Evolutionary conservation across 2,888 invertebrate species (phyloP).

Genomic region (Hybos culiciformis): DNA sequence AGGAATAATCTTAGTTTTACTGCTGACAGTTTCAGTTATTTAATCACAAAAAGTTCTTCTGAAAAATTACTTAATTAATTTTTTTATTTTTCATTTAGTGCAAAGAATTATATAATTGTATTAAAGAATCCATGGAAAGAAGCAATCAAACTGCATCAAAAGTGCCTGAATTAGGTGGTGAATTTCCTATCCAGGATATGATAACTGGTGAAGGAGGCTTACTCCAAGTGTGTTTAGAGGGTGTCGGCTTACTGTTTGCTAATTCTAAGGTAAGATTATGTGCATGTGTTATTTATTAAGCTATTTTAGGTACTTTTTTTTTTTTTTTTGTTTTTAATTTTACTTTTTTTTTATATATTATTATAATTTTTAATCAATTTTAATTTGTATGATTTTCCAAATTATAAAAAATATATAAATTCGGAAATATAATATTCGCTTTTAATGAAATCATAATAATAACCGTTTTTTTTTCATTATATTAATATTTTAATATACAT

Average conservation of each 20-base stretch:
- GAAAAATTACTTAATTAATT: neutral
- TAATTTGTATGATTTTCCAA: no score
- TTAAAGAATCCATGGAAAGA: conserved; percentile 97
- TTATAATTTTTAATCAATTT: neutral
- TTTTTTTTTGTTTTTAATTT: no score
- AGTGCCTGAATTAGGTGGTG: conserved; percentile 56
- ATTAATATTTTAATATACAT: no score
- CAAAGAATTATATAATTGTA: conserved; percentile 94
- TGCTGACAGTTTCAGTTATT: neutral
- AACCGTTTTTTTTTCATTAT: no score
- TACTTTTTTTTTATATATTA: conserved; percentile 6
- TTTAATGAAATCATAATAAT: no score
- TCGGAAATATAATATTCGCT: no score
- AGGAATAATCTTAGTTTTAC: no score
- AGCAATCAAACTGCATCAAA: conserved; percentile 50
- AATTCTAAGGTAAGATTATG: conserved; percentile 92
- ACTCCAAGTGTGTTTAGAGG: conserved; percentile 98
- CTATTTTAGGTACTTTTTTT: neutral
- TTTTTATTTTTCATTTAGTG: conserved; percentile 49
- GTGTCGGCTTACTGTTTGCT: conserved; percentile 95
- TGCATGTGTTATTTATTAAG: conserved; percentile 7
- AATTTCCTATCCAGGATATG: conserved; percentile 98
- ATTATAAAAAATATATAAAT: no score
- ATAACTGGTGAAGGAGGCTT: conserved; percentile 94
- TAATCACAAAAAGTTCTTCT: neutral